A percentile compares a stretch with the other conserved stretches of the same genome.
Conservation (phyloP, 2,797 vertebrate genomes). For the Serranus cabrilla region DNA sequence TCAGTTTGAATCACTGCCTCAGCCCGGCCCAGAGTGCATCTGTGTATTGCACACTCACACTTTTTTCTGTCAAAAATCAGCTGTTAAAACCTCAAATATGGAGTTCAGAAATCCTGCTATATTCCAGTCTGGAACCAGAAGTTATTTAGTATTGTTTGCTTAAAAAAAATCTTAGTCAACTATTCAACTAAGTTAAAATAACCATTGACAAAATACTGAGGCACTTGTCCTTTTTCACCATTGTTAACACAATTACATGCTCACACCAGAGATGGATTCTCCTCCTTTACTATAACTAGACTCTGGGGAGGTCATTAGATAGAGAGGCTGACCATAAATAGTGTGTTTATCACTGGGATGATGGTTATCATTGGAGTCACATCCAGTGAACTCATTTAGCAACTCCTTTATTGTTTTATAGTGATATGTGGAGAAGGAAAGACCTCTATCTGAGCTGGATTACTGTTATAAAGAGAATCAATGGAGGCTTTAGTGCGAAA, state of each 20-base stretch:
- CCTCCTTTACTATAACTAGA: slow-evolving; percentile 6
- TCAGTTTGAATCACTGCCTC: too few species aligned
- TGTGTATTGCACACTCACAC: too few species aligned
- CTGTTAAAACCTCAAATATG: too few species aligned
- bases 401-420: slow-evolving; percentile 23
- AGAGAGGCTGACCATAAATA: slow-evolving; percentile 31
- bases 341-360: slow-evolving; percentile 29
- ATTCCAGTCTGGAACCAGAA: not conserved
- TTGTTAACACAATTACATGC: not conserved
- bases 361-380: slow-evolving; percentile 41
- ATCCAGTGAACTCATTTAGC: slow-evolving; percentile 23
- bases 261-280: slow-evolving; percentile 22
- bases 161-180: too few species aligned
- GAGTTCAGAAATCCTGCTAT: too few species aligned
- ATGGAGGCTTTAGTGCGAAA: not conserved
- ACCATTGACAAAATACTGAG: not conserved
- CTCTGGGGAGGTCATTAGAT: slow-evolving; percentile 19
- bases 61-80: too few species aligned
- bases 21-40: too few species aligned
- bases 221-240: too few species aligned
- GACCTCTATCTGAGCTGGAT: not conserved
- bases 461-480: slow-evolving; percentile 7
- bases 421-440: slow-evolving; percentile 7
- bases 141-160: too few species aligned
- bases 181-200: not conserved